Base-by-base conservation (phyloP, 2,797 vertebrate species). In the Acanthiza pusilla region DNA sequence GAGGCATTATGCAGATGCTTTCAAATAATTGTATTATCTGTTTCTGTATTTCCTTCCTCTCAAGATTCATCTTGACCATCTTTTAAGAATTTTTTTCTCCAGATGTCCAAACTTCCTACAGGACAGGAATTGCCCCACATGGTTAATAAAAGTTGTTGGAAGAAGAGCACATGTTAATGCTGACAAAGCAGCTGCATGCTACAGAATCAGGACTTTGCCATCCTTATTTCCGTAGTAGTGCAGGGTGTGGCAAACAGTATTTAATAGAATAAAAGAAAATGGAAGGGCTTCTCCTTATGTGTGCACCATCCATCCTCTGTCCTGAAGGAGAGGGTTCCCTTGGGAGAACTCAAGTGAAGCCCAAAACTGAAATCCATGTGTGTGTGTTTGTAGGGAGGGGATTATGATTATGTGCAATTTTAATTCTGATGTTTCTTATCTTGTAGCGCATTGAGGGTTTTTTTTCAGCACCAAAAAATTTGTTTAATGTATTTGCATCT, bases 91-190 rank as follows among this genome's bases (percentile, higher is more conserved):
- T 27, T 14, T 60, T 45, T 66, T 73, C 57, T 6, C 19, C 7
- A 16, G 10, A 2, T 34, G 14, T 0, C 30, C 0, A 2, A 6
- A 36, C 8, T 36, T 23, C 27, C 11, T 3, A 1, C 7, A 36
- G 22, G 34, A 54, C 20, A 48, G 29, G 45, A 84, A 21, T 62
- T 88, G 20, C 6, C 9, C 43, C 7, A 8, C 40, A 7, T 29
- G 3, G 13, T 60, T 55, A 50, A 23, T 29, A 32, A 54, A 61
- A 27, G 18, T 16, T 68, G 2, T 29, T 74, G 32, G 16, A 48
- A 45, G 70, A 73, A 61, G 2, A 0, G 0, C 19, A 23, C 8
- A 8, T 0, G 0, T 62, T 50, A 51, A 50, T 58, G 23, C 42
- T 58, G 47, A 32, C 36, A 61, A 73, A 82, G 11, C 13, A 38